Percentiles rank a stretch among this genome's conserved stretches.
phyloP scores from a whole-genome alignment of 2,797 vertebrate genomes.

The Hypotaenidia philippensis region DNA sequence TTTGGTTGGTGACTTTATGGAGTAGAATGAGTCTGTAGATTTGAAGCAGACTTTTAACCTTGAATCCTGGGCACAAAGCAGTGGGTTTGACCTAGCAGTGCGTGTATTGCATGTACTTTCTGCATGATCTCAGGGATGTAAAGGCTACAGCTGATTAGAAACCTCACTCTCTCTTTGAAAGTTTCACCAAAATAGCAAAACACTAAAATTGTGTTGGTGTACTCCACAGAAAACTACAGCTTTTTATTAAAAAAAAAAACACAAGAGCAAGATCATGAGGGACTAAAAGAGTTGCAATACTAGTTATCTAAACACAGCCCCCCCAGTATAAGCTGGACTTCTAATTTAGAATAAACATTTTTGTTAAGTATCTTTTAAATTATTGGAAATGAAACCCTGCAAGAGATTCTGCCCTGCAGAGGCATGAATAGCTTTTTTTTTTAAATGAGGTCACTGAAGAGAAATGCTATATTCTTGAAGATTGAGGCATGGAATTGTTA shows the following conservation, averaged over 20 bases:
- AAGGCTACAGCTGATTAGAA: background rate
- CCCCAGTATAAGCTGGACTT: background rate
- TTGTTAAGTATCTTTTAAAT: background rate
- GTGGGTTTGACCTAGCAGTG: background rate
- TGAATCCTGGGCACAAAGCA: background rate
- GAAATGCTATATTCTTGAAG: background rate
- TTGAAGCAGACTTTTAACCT: background rate
- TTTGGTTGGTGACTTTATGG: background rate
- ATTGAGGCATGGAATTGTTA: background rate
- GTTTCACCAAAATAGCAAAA: background rate
- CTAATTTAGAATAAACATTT: background rate
- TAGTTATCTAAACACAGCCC: background rate
- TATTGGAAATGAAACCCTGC: background rate
- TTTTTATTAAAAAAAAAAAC: background rate
- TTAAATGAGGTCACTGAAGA: background rate
- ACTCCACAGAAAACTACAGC: background rate
- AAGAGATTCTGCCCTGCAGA: background rate
- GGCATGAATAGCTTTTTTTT: background rate
- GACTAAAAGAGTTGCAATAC: background rate
- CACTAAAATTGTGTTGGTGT: background rate
- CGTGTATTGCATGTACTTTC: background rate
- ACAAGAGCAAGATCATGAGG: background rate
- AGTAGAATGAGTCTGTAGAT: background rate
- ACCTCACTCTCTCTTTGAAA: background rate
- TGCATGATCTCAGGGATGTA: background rate